These are phyloP conservation scores for Ictalurus furcatus DNA, from an alignment of 2,113 vertebrate genomes.

Conservation along the genomic window DNA sequence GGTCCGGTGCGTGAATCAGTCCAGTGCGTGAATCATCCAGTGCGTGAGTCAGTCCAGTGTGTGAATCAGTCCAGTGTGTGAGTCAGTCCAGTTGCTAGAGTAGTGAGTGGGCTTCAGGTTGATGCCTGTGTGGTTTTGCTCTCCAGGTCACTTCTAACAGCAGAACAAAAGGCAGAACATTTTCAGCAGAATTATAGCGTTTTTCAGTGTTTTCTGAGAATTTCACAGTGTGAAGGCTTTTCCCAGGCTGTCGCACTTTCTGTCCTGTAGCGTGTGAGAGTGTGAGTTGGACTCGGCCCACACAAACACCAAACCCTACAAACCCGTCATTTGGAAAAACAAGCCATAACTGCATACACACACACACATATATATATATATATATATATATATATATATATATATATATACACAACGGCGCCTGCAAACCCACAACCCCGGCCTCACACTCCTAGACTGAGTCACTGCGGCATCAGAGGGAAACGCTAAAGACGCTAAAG, in stretches of 20 bases:
- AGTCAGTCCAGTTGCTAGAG: neutral
- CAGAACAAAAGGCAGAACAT: neutral
- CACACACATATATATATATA: neutral
- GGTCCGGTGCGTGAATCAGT: neutral
- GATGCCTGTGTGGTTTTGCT: neutral
- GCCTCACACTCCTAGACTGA: conserved; percentile 27
- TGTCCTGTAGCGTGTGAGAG: conserved; percentile 18
- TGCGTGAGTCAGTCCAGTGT: neutral
- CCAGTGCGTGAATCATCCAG: too few species aligned
- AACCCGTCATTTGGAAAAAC: conserved; percentile 6
- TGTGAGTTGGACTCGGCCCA: conserved; percentile 6
- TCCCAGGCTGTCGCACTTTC: conserved; percentile 11
- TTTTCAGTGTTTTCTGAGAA: neutral
- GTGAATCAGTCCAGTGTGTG: neutral
- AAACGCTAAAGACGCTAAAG: neutral
- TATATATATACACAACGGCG: neutral
- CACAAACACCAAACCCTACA: conserved; percentile 14
- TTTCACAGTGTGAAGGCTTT: neutral
- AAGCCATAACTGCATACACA: neutral
- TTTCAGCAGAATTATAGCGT: neutral
- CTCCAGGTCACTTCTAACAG: neutral
- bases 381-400: too few species aligned
- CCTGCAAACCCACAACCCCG: conserved; percentile 6
- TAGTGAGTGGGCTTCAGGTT: neutral
- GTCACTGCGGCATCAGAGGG: conserved; percentile 21